Evolutionary conservation across 2,888 invertebrate genomes (phyloP), one percentile per base, ranked within the genome.

Genomic region (Lysandra coridon): DNA sequence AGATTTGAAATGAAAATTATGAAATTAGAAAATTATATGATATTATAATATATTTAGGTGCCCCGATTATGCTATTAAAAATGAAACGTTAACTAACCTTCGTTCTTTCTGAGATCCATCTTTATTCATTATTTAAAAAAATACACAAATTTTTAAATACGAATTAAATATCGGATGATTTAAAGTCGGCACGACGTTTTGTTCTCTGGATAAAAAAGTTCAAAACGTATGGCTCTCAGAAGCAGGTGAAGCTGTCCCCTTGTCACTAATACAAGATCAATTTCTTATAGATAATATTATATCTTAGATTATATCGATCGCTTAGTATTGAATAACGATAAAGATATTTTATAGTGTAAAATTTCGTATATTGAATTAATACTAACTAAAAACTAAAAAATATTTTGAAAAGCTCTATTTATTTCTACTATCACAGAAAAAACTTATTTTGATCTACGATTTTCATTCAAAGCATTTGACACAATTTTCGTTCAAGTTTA

Each of bases 241-340:
- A 57, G 81, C 82, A 81, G 82, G 82, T 82, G 82, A 80, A 80
- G 79, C 79, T 78, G 78, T 77, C 64, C 77, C 80, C 81, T 80
- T 81, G 81, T 81, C 79, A 79, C 73, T 80, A 80, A 82, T 79
- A 81, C 80, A 81, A 82, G 80, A 79, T 80, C 80, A 80, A 82
- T 81, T 81, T 76, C 53, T 49, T 30, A 30, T 57, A 76, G 14
- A 57, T 53, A 75, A 49, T 75, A 53, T 57, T 4, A 37, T 30
- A 76, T 76, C 17, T 53, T 53, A 76, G 76, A 76, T 76, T 76
- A 76, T 57, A 53, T 57, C 4, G 33, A 76, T 76, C 30, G 33
- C 57, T 53, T 7, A 33, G 33, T 76, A 76, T 76, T 17, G 37
- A 33, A 30, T 53, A 57, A 49, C 76, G 30, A 76, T 76, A 53